Evolutionary conservation across 92 coral and sea anemone species (phyloP).

Genomic region (Desmophyllum pertusum): DNA sequence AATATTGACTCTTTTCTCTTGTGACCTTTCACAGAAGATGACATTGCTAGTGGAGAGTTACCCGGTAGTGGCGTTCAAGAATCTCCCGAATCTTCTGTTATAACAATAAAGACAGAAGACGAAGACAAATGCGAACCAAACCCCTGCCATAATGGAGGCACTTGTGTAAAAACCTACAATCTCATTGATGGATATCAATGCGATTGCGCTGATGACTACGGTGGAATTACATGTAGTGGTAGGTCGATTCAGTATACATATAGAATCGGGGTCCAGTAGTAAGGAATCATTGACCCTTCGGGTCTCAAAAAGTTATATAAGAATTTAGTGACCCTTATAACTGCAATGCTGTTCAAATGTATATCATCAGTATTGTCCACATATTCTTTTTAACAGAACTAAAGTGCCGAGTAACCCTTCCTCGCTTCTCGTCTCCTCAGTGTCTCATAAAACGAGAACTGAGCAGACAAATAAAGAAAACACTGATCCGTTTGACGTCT

Average conservation of each 20-base stretch:
- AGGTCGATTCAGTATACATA: no score
- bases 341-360: no score
- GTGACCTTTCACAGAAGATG: not conserved
- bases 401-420: conserved; percentile 74
- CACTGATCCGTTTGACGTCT: conserved; percentile 66
- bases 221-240: conserved; percentile 89
- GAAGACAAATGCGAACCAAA: conserved; percentile 46
- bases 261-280: no score
- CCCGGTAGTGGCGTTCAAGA: conserved; percentile 11
- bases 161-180: conserved; percentile 63
- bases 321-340: not conserved
- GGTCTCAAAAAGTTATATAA: not conserved
- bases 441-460: conserved; percentile 76
- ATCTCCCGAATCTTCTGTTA: not conserved
- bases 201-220: conserved; percentile 80
- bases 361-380: no score
- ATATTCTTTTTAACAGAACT: conserved; percentile 57
- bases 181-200: conserved; percentile 87
- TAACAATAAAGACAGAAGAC: not conserved
- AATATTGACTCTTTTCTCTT: not conserved
- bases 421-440: conserved; percentile 68
- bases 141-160: conserved; percentile 87
- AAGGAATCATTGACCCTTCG: not conserved
- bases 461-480: conserved; percentile 71
- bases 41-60: conserved; percentile 23